phyloP scores from a whole-genome alignment of 1,140 invertebrate species.

The Cylas formicarius region DNA sequence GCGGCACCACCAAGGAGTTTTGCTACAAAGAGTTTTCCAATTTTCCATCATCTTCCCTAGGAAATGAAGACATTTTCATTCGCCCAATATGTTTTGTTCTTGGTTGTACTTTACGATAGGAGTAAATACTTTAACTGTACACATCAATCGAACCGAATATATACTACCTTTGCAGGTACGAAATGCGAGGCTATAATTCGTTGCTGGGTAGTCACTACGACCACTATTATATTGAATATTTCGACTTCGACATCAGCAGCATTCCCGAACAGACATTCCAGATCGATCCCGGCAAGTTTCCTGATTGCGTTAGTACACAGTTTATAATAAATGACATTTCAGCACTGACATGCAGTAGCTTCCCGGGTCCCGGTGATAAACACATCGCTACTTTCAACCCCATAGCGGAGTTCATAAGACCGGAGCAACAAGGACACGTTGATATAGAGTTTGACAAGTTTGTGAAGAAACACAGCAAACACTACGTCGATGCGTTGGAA shows the following conservation, averaged over 20 bases:
- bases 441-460: constrained; percentile 73
- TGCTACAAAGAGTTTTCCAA: too few species aligned
- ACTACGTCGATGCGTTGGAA: constrained; percentile 60
- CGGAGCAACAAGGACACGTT: constrained; percentile 62
- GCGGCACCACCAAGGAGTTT: too few species aligned
- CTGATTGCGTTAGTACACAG: not conserved
- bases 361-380: constrained; percentile 78
- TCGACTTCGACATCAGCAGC: constrained; percentile 59
- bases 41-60: too few species aligned
- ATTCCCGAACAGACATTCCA: constrained; percentile 64
- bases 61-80: too few species aligned
- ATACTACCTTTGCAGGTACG: constrained; percentile 58
- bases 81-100: too few species aligned
- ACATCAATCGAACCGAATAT: too few species aligned
- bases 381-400: constrained; percentile 84
- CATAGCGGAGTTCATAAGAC: constrained; percentile 83
- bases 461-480: constrained; percentile 62
- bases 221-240: constrained; percentile 86
- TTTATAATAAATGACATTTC: constrained; percentile 22
- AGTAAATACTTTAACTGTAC: too few species aligned
- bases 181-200: constrained; percentile 89
- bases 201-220: constrained; percentile 92
- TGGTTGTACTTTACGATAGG: too few species aligned
- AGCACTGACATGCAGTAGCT: constrained; percentile 69
- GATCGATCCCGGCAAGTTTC: constrained; percentile 51